Conservation (phyloP, 2,888 invertebrate species). For the Pyrocoelia pectoralis region DNA sequence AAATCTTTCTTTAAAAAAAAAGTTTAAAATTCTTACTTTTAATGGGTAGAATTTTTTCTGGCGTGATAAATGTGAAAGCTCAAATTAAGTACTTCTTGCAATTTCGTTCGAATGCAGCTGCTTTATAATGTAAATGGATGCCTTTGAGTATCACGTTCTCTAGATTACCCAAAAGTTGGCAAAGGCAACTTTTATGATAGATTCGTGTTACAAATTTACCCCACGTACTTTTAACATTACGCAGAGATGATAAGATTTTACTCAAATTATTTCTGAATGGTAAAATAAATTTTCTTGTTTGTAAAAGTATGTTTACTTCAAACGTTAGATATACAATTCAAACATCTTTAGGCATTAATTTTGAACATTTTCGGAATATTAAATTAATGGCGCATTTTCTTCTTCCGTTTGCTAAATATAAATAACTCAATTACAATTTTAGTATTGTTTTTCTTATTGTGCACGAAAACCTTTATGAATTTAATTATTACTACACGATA, state of each 20-base stretch:
- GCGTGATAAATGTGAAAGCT: not conserved
- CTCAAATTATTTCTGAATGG: not conserved
- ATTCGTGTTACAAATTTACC: constrained; percentile 17
- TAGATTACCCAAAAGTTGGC: constrained; percentile 24
- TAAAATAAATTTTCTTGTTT: not conserved
- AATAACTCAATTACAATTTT: too few species aligned
- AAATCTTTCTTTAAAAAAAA: not conserved
- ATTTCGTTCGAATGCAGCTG: constrained; percentile 23
- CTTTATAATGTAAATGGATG: constrained; percentile 22
- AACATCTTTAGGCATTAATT: too few species aligned
- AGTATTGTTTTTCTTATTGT: too few species aligned
- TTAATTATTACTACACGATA: too few species aligned
- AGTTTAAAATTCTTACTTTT: not conserved
- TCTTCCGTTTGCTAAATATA: too few species aligned
- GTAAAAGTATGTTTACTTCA: too few species aligned
- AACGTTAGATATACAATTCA: too few species aligned
- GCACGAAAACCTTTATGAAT: too few species aligned
- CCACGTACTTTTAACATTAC: constrained; percentile 10
- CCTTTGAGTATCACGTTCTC: constrained; percentile 18
- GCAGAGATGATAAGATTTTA: not conserved
- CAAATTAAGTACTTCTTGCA: constrained; percentile 3
- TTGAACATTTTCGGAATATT: too few species aligned
- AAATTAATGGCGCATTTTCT: too few species aligned
- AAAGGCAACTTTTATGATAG: constrained; percentile 25
- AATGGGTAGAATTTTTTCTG: not conserved